phyloP scores from a whole-genome alignment of 2,113 vertebrate species.

The Larimichthys crocea region DNA sequence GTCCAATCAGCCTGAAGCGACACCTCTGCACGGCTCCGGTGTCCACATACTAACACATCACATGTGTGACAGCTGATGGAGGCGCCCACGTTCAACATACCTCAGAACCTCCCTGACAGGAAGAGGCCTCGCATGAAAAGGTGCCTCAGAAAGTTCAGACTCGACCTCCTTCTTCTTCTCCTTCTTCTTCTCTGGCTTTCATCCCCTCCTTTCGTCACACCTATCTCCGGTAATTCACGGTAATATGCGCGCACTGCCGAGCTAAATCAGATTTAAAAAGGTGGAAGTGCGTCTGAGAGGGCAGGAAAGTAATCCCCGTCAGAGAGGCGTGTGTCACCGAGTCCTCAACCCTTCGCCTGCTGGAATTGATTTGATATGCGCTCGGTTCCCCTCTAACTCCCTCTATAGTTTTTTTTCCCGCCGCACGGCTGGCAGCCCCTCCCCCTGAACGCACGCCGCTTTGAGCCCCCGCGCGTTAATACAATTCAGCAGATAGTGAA shows the following conservation, averaged over 20 bases:
- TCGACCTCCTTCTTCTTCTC: conserved; percentile 22
- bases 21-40: conserved; percentile 30
- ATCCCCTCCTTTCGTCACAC: conserved; percentile 62
- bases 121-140: conserved; percentile 35
- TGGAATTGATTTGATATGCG: conserved; percentile 74
- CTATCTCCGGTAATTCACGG: conserved; percentile 54
- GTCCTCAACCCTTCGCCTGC: conserved; percentile 51
- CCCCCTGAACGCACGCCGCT: conserved; percentile 37
- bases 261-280: conserved; percentile 66
- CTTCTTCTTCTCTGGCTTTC: conserved; percentile 23
- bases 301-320: conserved; percentile 61
- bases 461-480: conserved; percentile 63
- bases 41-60: conserved; percentile 34
- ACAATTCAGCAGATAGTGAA: conserved; percentile 65
- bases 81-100: background rate
- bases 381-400: conserved; percentile 58
- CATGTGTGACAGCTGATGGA: conserved; percentile 37
- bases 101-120: background rate
- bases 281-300: conserved; percentile 48
- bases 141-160: conserved; percentile 46
- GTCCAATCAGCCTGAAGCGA: conserved; percentile 37
- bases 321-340: conserved; percentile 65
- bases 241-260: conserved; percentile 63
- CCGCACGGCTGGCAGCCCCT: conserved; percentile 26
- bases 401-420: conserved; percentile 36